phyloP scores from a whole-genome alignment of 1,140 invertebrate genomes.

The Phthorimaea operculella region DNA sequence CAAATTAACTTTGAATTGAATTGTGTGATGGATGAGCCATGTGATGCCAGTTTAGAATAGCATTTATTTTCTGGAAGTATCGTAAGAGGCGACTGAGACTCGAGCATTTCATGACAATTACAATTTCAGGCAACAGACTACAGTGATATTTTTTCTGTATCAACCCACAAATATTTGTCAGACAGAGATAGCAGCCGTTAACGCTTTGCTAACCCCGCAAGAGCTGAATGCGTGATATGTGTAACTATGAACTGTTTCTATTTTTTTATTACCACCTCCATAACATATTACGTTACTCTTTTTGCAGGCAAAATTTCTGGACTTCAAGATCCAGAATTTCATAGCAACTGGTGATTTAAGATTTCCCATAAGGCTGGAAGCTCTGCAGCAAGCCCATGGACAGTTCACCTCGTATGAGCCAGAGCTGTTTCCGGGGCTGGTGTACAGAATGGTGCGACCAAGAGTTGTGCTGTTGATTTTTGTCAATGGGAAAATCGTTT shows the following conservation, averaged over 20 bases:
- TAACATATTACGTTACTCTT: no score
- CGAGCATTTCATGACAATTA: no score
- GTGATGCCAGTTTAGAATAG: not conserved
- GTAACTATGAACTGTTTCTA: not conserved
- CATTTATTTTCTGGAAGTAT: not conserved
- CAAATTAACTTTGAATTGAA: no score
- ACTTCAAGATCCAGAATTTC: slow-evolving; percentile 99
- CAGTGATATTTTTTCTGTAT: no score
- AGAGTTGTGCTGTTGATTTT: slow-evolving; percentile 96
- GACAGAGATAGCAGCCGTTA: no score
- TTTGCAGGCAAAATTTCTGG: slow-evolving; percentile 89
- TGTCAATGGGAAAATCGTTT: slow-evolving; percentile 97
- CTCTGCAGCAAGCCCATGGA: slow-evolving; percentile 91
- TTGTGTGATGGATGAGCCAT: no score
- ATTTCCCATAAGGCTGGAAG: slow-evolving; percentile 97
- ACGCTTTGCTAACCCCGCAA: no score
- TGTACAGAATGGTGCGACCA: slow-evolving; percentile 97
- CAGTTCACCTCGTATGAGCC: slow-evolving; percentile 96
- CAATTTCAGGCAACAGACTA: no score
- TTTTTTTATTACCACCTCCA: slow-evolving; percentile 1
- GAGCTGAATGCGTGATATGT: no score
- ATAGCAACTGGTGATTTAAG: slow-evolving; percentile 98
- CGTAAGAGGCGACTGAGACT: no score
- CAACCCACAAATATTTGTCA: no score
- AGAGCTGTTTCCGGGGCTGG: slow-evolving; percentile 95